phyloP scores from a whole-genome alignment of 1,140 invertebrate genomes.

The Drosophila repletoides region DNA sequence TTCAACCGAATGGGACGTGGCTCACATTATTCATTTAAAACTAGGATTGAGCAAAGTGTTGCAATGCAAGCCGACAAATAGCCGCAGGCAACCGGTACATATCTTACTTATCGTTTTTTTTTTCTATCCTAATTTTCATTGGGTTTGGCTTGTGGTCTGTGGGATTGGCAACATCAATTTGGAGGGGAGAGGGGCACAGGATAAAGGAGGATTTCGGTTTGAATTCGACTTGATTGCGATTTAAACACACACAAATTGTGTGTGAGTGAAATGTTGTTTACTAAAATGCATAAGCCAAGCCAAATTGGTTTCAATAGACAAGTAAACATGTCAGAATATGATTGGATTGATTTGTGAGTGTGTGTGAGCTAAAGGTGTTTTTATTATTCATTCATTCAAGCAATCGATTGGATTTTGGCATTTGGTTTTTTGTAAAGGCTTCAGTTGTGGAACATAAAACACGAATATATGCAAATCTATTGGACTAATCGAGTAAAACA shows the following conservation, averaged over 20 bases:
- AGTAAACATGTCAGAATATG: conserved; percentile 24
- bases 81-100: conserved; percentile 24
- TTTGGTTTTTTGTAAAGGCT: conserved; percentile 1
- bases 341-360: background rate
- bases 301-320: conserved; percentile 52
- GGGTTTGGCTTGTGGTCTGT: background rate
- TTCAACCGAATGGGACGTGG: conserved; percentile 7
- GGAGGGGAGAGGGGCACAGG: background rate
- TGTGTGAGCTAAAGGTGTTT: conserved; percentile 20
- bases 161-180: too few species aligned
- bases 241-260: conserved; percentile 45
- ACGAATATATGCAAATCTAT: background rate
- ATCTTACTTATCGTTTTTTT: conserved; percentile 4
- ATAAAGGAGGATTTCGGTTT: background rate
- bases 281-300: conserved; percentile 47
- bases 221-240: conserved; percentile 33
- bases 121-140: background rate
- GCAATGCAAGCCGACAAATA: conserved; percentile 45
- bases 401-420: conserved; percentile 61
- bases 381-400: conserved; percentile 66
- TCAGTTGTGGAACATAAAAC: background rate
- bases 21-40: conserved; percentile 74
- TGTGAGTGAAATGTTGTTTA: conserved; percentile 18
- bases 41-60: conserved; percentile 58
- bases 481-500: too few species aligned